Evolutionary conservation across 2,888 invertebrate genomes (phyloP), one percentile per base, ranked within the genome.

Genomic region (Yponomeuta malinellus): DNA sequence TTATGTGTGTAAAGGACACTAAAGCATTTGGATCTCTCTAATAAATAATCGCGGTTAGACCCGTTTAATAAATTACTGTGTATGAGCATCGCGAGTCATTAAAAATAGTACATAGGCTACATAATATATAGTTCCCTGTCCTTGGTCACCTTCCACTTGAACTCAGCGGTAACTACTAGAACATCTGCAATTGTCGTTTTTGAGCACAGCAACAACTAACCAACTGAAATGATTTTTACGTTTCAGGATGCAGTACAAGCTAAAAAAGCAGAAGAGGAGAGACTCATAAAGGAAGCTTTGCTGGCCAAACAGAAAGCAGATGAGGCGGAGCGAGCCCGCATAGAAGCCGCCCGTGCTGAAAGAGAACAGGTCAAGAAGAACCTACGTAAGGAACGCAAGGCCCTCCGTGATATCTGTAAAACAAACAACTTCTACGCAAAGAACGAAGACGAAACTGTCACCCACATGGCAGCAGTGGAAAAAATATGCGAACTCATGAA

Each of bases 381-480:
- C 63, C 85, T 98, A 59, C 97, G 98, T 76, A 97, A 97, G 80
- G 98, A 98, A 84, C 93, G 96, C 15, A 98, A 98, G 86, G 87
- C 93, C 0, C 88, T 98, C 5, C 87, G 97, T 69, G 97, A 97
- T 80, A 84, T 95, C 64, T 96, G 96, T 79, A 97, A 97, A 92
- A 93, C 95, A 6, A 95, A 95, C 76, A 95, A 97, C 84, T 98
- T 97, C 83, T 99, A 95, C 85, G 89, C 95, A 8, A 92, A 70
- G 79, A 94, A 93, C 78, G 95, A 96, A 23, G 93, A 94, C 37
- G 96, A 97, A 83, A 93, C 93, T 73, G 94, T 98, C 2, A 90
- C 94, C 69, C 95, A 98, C 80, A 97, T 99, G 96, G 96, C 97
- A 64, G 96, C 96, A n/a, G 94, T 98, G 3, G 98, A 99, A 82